Evolutionary conservation across 2,113 vertebrate genomes (phyloP), one percentile per base, ranked within the genome.

Genomic region (Xiphophorus maculatus): DNA sequence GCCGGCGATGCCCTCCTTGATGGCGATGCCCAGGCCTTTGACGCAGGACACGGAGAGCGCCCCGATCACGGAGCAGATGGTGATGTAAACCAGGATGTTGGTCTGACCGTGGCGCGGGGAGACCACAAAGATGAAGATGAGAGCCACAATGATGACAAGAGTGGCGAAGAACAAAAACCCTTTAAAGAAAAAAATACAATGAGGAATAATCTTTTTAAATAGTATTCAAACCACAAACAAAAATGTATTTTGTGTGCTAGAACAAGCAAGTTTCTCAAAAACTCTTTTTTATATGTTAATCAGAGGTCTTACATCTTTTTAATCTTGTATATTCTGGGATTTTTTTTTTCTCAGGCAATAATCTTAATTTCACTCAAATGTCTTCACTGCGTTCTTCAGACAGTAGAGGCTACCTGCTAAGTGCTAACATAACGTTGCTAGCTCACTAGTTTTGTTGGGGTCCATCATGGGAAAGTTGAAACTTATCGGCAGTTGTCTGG

Each of bases 21-120:
- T 97, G 71, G 95, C 86, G 2, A 99, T 99, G 76, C 98, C 98
- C 91, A 99, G 89, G 32, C 98, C 98, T 88, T 99, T 99, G 10
- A 98, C 98, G 12, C 98, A 99, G 83, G 98, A 99, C 63, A 99
- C 98, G 0, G 98, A 99, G 12, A 99, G 93, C 0, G 98, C 96
- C 66, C 98, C 98, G 5, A 99, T 99, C 1, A 99, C 96, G 0
- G 98, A 99, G 92, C 98, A 99, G 90, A 99, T 98, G 1, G 97
- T 96, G 90, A 99, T 98, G 92, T 99, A 99, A 69, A 99, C 97
- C 0, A 99, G 95, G 82, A 99, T 97, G 89, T 98, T 99, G 79
- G 94, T 97, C 90, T 99, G 97, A 69, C 98, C 98, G 1, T 98
- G 97, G 42, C 96, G 97, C 42, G 98, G 98, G 44, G 95, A 96